These are phyloP conservation scores for Ectemnius continuus DNA, from an alignment of 2,888 invertebrate species.

Conservation along the genomic window DNA sequence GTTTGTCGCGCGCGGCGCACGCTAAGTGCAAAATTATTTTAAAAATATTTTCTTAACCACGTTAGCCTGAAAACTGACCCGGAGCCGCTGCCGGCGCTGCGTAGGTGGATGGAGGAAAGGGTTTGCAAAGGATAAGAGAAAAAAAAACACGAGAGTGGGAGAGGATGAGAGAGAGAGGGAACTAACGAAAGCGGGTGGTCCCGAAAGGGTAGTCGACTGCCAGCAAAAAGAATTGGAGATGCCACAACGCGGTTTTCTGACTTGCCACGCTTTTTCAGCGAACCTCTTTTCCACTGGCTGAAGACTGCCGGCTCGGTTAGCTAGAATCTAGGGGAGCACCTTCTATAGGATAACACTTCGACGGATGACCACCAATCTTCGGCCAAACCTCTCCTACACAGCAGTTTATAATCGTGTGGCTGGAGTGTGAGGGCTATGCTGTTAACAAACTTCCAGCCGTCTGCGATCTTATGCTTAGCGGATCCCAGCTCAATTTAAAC, in stretches of 20 bases:
- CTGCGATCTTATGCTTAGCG: too few species aligned
- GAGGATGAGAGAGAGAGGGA: too few species aligned
- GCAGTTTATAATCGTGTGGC: slow-evolving; percentile 26
- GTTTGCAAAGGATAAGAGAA: too few species aligned
- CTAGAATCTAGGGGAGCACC: too few species aligned
- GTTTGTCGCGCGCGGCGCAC: slow-evolving; percentile 46
- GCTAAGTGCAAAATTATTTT: slow-evolving; percentile 76
- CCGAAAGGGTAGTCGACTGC: slow-evolving; percentile 33
- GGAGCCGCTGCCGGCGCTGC: slow-evolving; percentile 46
- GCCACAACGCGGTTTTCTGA: slow-evolving; percentile 69
- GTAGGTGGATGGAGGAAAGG: not conserved
- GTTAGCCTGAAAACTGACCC: slow-evolving; percentile 74
- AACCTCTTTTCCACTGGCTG: slow-evolving; percentile 22
- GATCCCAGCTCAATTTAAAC: too few species aligned
- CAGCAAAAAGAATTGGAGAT: slow-evolving; percentile 69
- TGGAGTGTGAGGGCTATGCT: slow-evolving; percentile 3
- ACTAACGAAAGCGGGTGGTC: not conserved
- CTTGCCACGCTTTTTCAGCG: slow-evolving; percentile 59
- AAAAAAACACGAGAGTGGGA: too few species aligned
- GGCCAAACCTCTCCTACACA: slow-evolving; percentile 12
- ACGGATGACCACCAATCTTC: slow-evolving; percentile 49
- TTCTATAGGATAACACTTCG: slow-evolving; percentile 45
- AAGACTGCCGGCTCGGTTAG: too few species aligned
- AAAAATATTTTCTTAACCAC: slow-evolving; percentile 76
- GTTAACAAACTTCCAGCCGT: slow-evolving; percentile 4